These are phyloP conservation scores for Drosophila mayri DNA, from an alignment of 1,140 invertebrate genomes.

Conservation along the genomic window DNA sequence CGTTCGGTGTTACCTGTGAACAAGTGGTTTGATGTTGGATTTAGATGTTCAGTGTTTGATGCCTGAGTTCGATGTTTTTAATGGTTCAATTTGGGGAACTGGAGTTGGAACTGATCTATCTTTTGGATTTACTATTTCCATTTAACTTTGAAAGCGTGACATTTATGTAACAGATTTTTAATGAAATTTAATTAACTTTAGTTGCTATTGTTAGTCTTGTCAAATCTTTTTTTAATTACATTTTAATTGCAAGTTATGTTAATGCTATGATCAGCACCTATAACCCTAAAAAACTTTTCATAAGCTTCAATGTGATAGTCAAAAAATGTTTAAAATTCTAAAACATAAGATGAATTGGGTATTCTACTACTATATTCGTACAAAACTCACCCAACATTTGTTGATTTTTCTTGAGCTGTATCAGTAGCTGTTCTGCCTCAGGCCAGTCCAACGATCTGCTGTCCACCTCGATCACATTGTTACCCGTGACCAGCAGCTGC, in stretches of 20 bases:
- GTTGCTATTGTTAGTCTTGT: background rate
- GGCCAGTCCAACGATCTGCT: slow-evolving; percentile 86
- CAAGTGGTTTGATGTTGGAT: slow-evolving; percentile 4
- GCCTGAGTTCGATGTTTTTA: background rate
- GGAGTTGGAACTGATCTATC: background rate
- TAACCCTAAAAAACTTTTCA: background rate
- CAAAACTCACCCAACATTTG: slow-evolving; percentile 85
- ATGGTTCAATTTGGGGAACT: background rate
- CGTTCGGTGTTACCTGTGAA: slow-evolving; percentile 87
- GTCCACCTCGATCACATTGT: slow-evolving; percentile 70
- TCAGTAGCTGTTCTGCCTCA: slow-evolving; percentile 86
- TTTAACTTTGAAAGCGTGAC: slow-evolving; percentile 19
- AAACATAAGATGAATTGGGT: background rate
- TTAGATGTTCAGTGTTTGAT: slow-evolving; percentile 1
- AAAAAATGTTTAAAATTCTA: background rate
- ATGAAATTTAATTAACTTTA: background rate
- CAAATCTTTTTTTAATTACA: background rate
- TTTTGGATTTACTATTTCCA: background rate
- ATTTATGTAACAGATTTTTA: slow-evolving; percentile 4
- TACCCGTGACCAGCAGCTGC: slow-evolving; percentile 87
- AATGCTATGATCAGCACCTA: too few relatives aligned
- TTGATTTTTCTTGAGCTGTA: slow-evolving; percentile 87
- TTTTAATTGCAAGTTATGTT: too few relatives aligned
- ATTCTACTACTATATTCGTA: background rate
- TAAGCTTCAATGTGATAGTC: background rate